phyloP scores from a whole-genome alignment of 2,888 invertebrate species.

The Drosophila kanekoi region DNA sequence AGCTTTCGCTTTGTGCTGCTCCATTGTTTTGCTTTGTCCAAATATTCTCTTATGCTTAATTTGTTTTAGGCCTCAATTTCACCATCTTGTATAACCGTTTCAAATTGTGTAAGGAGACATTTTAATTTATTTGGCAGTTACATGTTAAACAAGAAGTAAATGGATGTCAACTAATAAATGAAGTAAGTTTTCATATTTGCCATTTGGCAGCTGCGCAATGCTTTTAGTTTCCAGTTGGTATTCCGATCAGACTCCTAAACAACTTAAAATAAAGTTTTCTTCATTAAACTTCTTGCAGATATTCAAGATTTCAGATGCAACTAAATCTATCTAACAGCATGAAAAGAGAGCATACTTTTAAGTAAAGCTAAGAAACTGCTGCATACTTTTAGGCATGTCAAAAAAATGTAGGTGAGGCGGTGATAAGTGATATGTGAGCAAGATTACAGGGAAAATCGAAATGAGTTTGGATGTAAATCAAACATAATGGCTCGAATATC shows the following conservation, averaged over 20 bases:
- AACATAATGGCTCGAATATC: too few species aligned
- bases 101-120: conserved; percentile 44
- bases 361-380: neutral
- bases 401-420: neutral
- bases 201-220: too few species aligned
- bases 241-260: too few species aligned
- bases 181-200: too few species aligned
- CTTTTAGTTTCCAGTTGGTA: neutral
- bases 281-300: too few species aligned
- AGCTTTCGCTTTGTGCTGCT: conserved; percentile 69
- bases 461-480: too few species aligned
- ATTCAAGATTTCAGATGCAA: too few species aligned
- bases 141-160: conserved; percentile 1
- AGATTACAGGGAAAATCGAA: too few species aligned
- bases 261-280: too few species aligned
- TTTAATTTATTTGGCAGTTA: conserved; percentile 3
- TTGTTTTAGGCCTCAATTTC: conserved; percentile 41
- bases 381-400: conserved; percentile 38
- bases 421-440: neutral
- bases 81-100: conserved; percentile 53
- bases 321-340: neutral
- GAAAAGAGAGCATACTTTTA: conserved; percentile 1
- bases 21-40: conserved; percentile 43
- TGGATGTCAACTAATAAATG: neutral
- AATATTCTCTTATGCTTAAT: conserved; percentile 47